Evolutionary conservation across 2,113 vertebrate genomes (phyloP).

Genomic region (Aldabrachelys gigantea): DNA sequence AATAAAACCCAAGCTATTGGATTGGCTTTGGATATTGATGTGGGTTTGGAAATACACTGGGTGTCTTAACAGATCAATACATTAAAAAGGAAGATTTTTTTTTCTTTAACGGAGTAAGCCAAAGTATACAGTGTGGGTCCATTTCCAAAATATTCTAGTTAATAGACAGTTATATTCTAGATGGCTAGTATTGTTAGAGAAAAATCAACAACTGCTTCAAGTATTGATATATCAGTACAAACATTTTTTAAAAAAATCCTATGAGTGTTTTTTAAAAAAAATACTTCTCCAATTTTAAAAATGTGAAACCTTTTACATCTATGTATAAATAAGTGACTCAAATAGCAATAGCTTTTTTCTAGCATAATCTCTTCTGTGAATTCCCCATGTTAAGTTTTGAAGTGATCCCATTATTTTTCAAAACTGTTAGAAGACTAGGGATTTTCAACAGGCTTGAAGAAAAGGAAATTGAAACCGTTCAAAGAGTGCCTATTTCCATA

Average conservation of each 20-base stretch:
- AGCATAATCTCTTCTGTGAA: neutral
- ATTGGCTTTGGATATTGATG: neutral
- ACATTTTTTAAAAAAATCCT: neutral
- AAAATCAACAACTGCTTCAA: neutral
- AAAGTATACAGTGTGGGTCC: neutral
- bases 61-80: neutral
- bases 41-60: neutral
- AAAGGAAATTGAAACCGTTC: constrained; percentile 2
- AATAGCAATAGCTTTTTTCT: neutral
- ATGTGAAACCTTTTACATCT: neutral
- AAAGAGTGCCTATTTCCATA: neutral
- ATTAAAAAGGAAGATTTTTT: neutral
- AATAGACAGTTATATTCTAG: neutral
- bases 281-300: neutral
- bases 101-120: neutral
- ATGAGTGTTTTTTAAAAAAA: neutral
- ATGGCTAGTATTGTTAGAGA: neutral
- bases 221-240: neutral
- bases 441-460: neutral
- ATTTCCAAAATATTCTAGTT: neutral
- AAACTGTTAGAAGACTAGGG: constrained; percentile 10
- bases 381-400: constrained; percentile 25
- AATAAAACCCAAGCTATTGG: neutral
- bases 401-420: neutral
- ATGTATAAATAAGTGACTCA: neutral